Evolutionary conservation across 1,140 invertebrate species (phyloP).

Genomic region (Drosophila teissieri): DNA sequence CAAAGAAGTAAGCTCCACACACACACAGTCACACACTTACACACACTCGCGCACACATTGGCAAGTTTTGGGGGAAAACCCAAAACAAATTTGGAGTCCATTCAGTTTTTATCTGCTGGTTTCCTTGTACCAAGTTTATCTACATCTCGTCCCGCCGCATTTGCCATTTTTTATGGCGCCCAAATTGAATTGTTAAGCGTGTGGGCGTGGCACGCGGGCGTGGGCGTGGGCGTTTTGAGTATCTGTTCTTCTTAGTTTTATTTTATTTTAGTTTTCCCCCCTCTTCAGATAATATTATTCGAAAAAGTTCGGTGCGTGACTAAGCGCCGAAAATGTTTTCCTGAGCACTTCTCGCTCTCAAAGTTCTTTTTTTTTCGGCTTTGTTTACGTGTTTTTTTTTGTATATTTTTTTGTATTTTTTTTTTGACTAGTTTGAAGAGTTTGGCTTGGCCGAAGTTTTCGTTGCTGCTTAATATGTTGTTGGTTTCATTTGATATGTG

Average conservation of each 20-base stretch:
- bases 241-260: constrained; percentile 40
- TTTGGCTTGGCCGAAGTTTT: constrained; percentile 15
- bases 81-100: constrained; percentile 42
- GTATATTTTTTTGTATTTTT: neutral
- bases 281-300: constrained; percentile 51
- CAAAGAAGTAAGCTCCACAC: neutral
- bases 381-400: constrained; percentile 3
- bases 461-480: constrained; percentile 19
- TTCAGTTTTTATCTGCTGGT: constrained; percentile 47
- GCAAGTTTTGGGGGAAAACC: constrained; percentile 3
- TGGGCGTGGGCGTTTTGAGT: constrained; percentile 32
- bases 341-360: constrained; percentile 28
- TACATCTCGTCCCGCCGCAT: constrained; percentile 16
- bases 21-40: neutral
- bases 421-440: constrained; percentile 31
- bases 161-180: constrained; percentile 38
- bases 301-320: constrained; percentile 59
- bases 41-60: neutral
- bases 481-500: constrained; percentile 4
- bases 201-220: constrained; percentile 32
- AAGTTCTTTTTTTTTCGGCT: constrained; percentile 14
- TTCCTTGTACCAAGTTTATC: constrained; percentile 36
- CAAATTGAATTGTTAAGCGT: constrained; percentile 62
- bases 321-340: constrained; percentile 47
- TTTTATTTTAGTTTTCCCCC: constrained; percentile 11